Percentiles rank a stretch among this genome's conserved stretches.
Evolutionary conservation across 2,888 invertebrate species (phyloP).

Genomic region (Patella ulyssiponensis): DNA sequence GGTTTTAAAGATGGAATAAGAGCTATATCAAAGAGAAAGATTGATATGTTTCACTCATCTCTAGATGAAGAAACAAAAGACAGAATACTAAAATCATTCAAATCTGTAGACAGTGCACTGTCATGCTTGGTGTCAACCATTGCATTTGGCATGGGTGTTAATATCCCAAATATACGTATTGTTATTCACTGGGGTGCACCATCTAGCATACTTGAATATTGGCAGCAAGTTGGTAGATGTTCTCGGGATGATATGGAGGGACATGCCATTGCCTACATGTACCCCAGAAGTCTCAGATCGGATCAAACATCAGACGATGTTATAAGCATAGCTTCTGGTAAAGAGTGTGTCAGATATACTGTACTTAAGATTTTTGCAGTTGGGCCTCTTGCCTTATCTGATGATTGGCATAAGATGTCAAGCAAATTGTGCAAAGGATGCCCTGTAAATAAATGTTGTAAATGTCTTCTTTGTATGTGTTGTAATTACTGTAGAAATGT

Average conservation of each 20-base stretch:
- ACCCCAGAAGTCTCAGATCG: background rate
- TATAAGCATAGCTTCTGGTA: background rate
- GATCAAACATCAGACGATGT: background rate
- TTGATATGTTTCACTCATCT: slow-evolving; percentile 37
- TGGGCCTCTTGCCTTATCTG: no score
- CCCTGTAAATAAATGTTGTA: no score
- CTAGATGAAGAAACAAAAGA: slow-evolving; percentile 28
- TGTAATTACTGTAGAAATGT: no score
- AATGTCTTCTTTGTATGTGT: no score
- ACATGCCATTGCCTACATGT: slow-evolving; percentile 23
- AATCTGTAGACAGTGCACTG: slow-evolving; percentile 10
- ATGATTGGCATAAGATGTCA: no score
- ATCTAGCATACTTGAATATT: slow-evolving; percentile 22
- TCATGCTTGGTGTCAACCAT: slow-evolving; percentile 32
- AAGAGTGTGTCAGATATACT: no score
- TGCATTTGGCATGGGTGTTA: slow-evolving; percentile 41
- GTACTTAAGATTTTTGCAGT: no score
- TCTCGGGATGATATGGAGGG: slow-evolving; percentile 23
- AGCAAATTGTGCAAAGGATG: no score
- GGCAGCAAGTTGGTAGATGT: slow-evolving; percentile 39
- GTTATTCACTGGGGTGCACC: slow-evolving; percentile 39
- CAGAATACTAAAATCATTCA: slow-evolving; percentile 27
- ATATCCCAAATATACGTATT: slow-evolving; percentile 33
- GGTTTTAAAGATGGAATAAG: no score
- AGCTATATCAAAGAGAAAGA: no score